Evolutionary conservation across 1,140 invertebrate species (phyloP).

Genomic region (Proales similis): DNA sequence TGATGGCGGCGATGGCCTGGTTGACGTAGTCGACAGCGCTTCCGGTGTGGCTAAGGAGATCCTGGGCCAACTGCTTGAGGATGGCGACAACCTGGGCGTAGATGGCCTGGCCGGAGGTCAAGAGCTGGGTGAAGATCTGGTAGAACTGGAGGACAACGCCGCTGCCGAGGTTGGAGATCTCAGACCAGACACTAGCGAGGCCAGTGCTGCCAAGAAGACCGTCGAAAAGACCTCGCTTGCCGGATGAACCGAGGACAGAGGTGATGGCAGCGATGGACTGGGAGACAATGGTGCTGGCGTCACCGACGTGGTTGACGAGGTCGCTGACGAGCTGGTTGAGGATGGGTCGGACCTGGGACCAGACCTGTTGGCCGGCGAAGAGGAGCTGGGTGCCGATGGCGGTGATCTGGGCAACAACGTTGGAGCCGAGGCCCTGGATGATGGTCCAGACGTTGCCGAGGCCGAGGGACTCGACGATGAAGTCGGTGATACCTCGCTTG

Average conservation of each 20-base stretch:
- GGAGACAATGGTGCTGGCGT: slow-evolving; percentile 1
- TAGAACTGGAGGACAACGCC: slow-evolving; percentile 1
- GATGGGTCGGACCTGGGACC: slow-evolving; percentile 10
- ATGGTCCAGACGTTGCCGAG: slow-evolving; percentile 5
- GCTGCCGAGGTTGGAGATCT: background rate
- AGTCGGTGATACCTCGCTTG: no score
- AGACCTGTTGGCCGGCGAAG: slow-evolving; percentile 31
- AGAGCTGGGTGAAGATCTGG: slow-evolving; percentile 27
- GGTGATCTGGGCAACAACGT: slow-evolving; percentile 2
- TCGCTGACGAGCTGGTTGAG: slow-evolving; percentile 21
- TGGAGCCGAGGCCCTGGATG: background rate
- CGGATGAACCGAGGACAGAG: no score
- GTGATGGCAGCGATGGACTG: slow-evolving; percentile 17
- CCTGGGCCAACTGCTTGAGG: slow-evolving; percentile 22
- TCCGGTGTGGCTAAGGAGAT: slow-evolving; percentile 11
- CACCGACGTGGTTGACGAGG: slow-evolving; percentile 8
- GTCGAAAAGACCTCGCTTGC: no score
- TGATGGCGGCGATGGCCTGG: slow-evolving; percentile 15
- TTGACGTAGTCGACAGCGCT: background rate
- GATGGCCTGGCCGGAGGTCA: slow-evolving; percentile 23
- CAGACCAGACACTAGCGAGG: slow-evolving; percentile 3
- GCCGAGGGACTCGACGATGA: no score
- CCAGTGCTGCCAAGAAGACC: no score
- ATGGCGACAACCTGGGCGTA: slow-evolving; percentile 1
- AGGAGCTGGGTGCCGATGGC: slow-evolving; percentile 28